phyloP scores from a whole-genome alignment of 2,888 invertebrate genomes.

The Mechanitis messenoides region DNA sequence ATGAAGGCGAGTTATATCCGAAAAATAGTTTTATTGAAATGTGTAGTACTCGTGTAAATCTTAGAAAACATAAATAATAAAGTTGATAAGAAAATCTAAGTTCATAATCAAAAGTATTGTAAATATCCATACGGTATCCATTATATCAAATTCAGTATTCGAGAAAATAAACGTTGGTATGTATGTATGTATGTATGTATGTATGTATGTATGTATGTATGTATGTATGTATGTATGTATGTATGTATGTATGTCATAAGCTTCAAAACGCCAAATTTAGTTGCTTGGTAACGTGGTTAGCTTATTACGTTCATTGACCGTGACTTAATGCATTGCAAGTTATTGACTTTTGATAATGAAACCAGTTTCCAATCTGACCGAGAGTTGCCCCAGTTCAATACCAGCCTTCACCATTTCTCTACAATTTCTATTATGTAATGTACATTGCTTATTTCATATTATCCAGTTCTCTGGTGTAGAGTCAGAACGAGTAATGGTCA shows the following conservation, averaged over 20 bases:
- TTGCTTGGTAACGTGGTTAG: slow-evolving; percentile 34
- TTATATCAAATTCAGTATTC: background rate
- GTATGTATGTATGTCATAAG: slow-evolving; percentile 4
- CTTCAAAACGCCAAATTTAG: slow-evolving; percentile 7
- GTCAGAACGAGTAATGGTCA: slow-evolving; percentile 45
- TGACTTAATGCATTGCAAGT: slow-evolving; percentile 74
- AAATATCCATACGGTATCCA: no score
- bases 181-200: no score
- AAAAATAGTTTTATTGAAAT: no score
- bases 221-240: no score
- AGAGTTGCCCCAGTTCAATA: slow-evolving; percentile 71
- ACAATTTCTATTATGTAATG: slow-evolving; percentile 36
- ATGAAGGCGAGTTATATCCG: no score
- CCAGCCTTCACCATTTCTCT: slow-evolving; percentile 44
- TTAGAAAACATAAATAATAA: no score
- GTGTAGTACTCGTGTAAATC: no score
- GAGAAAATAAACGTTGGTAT: no score
- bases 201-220: no score
- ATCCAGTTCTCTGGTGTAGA: slow-evolving; percentile 12
- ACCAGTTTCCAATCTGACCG: slow-evolving; percentile 73
- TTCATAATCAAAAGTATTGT: no score
- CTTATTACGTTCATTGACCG: slow-evolving; percentile 63
- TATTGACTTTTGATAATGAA: slow-evolving; percentile 77
- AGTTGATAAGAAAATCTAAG: no score
- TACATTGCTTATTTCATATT: slow-evolving; percentile 48